phyloP scores from a whole-genome alignment of 1,140 invertebrate genomes.

The Phortica variegata region DNA sequence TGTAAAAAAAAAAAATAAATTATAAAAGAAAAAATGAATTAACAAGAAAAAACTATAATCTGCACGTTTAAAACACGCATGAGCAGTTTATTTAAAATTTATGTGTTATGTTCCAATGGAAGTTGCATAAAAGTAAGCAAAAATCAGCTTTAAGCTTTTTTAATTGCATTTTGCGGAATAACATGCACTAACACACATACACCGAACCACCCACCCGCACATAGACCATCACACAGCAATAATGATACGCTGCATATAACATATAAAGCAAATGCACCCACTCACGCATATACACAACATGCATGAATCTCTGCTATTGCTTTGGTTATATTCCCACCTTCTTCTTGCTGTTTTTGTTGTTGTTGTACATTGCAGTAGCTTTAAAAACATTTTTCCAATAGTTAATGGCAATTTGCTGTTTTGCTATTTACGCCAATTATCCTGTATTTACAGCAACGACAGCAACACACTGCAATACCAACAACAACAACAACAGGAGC shows the following conservation, averaged over 20 bases:
- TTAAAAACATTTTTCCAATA: constrained; percentile 46
- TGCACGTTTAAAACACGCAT: too few species aligned
- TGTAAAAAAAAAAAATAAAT: too few species aligned
- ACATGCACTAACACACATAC: constrained; percentile 37
- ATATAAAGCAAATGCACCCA: background rate
- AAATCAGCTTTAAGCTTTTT: constrained; percentile 40
- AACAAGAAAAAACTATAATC: too few species aligned
- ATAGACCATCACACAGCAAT: background rate
- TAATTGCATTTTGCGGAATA: constrained; percentile 53
- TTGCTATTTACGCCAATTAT: constrained; percentile 55
- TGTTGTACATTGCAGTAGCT: constrained; percentile 23
- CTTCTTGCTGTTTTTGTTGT: too few species aligned
- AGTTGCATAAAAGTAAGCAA: too few species aligned
- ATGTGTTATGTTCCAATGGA: too few species aligned
- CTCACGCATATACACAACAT: background rate
- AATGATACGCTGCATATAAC: too few species aligned
- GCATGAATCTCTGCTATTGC: background rate
- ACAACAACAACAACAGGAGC: constrained; percentile 21
- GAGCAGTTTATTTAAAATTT: too few species aligned
- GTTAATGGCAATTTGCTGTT: constrained; percentile 55
- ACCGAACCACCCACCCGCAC: background rate
- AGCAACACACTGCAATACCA: too few species aligned
- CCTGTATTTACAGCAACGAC: constrained; percentile 36
- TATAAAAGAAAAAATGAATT: too few species aligned
- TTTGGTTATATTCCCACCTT: constrained; percentile 16